Percentiles rank a stretch among this genome's conserved stretches.
These are phyloP conservation scores for Vollenhovia emeryi DNA, from an alignment of 1,140 invertebrate species.

Conservation along the genomic window DNA sequence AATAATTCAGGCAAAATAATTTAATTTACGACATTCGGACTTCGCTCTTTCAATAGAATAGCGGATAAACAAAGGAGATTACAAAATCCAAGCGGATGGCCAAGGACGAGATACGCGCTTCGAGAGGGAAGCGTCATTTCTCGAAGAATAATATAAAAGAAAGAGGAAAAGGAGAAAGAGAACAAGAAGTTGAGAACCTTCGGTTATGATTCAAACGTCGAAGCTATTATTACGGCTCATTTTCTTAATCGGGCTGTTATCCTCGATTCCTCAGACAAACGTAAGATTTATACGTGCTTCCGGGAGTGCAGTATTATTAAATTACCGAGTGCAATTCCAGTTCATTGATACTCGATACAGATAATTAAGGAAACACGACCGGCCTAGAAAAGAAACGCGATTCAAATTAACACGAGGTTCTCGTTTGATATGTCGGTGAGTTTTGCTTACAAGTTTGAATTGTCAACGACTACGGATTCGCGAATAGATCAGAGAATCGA, in stretches of 20 bases:
- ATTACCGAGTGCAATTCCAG: conserved; percentile 15
- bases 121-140: neutral
- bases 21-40: neutral
- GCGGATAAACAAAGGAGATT: neutral
- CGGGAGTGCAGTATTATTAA: conserved; percentile 26
- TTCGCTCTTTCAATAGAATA: neutral
- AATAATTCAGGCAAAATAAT: neutral
- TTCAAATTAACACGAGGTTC: neutral
- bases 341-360: conserved; percentile 10
- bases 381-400: neutral
- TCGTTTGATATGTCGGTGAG: neutral
- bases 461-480: neutral
- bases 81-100: neutral
- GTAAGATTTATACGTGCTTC: conserved; percentile 13
- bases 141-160: neutral
- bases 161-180: neutral
- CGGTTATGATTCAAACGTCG: conserved; percentile 15
- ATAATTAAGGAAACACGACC: neutral
- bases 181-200: conserved; percentile 26
- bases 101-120: neutral
- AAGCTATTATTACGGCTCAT: conserved; percentile 23
- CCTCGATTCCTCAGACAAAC: conserved; percentile 23
- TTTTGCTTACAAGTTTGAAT: neutral
- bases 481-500: neutral
- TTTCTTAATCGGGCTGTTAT: conserved; percentile 41